A percentile compares a stretch with the other conserved stretches of the same genome.
Conservation (phyloP, 2,113 vertebrate species). For the Stigmatopora nigra region DNA sequence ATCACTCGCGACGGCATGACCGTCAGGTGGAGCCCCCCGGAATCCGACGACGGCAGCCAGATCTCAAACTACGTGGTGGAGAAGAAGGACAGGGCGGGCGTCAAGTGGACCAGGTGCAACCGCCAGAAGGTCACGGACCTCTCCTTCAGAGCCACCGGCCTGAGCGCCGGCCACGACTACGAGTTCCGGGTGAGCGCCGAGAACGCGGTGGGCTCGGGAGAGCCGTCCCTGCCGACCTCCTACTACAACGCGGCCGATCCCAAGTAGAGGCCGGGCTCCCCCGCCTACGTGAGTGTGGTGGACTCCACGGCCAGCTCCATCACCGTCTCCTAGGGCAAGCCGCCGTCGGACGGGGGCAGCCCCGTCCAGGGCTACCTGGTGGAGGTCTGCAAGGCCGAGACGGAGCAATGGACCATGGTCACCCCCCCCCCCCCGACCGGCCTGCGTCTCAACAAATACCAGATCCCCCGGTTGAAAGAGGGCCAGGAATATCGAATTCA, state of each 20-base stretch:
- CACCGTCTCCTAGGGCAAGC: constrained; percentile 85
- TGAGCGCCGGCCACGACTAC: constrained; percentile 89
- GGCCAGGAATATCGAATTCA: constrained; percentile 91
- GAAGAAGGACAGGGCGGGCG: constrained; percentile 89
- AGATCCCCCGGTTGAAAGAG: constrained; percentile 86
- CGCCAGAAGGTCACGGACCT: constrained; percentile 90
- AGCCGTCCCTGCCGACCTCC: constrained; percentile 80
- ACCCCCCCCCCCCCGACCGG: constrained; percentile 91
- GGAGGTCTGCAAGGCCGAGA: constrained; percentile 92
- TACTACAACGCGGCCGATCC: constrained; percentile 92
- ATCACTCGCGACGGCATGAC: constrained; percentile 96
- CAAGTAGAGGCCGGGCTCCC: constrained; percentile 89
- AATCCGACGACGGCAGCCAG: constrained; percentile 86
- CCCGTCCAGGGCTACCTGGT: constrained; percentile 88
- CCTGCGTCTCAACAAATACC: constrained; percentile 81
- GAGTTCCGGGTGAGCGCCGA: constrained; percentile 95
- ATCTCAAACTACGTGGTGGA: constrained; percentile 87
- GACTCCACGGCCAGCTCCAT: constrained; percentile 88
- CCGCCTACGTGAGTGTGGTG: constrained; percentile 77
- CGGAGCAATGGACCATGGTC: constrained; percentile 89
- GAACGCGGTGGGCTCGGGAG: constrained; percentile 88
- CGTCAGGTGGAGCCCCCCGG: constrained; percentile 86
- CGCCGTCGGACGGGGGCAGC: constrained; percentile 90
- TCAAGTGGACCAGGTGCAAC: constrained; percentile 96
- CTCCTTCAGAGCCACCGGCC: constrained; percentile 85